These are phyloP conservation scores for Gryon sp. DNA, from an alignment of 1,140 invertebrate genomes.

Conservation along the genomic window DNA sequence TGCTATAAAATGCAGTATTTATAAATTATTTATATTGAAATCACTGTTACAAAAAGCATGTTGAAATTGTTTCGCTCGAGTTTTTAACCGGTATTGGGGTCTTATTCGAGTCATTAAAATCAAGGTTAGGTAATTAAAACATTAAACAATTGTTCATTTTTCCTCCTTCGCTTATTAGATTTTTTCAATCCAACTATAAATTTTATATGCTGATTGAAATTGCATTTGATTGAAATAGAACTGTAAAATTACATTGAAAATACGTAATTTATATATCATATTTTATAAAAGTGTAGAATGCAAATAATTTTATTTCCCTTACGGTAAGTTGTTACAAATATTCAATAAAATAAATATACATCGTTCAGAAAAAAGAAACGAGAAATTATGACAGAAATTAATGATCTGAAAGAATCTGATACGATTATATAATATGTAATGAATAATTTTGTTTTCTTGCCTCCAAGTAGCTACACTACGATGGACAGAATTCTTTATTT, in stretches of 20 bases:
- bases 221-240: too few species aligned
- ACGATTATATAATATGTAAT: constrained; percentile 25
- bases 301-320: too few species aligned
- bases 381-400: constrained; percentile 12
- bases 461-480: constrained; percentile 20
- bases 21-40: constrained; percentile 55
- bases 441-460: constrained; percentile 46
- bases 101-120: constrained; percentile 18
- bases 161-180: background rate
- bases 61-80: constrained; percentile 9
- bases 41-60: constrained; percentile 6
- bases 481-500: constrained; percentile 57
- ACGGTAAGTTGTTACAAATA: too few species aligned
- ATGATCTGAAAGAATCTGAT: constrained; percentile 20
- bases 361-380: background rate
- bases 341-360: too few species aligned
- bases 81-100: constrained; percentile 13
- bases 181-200: too few species aligned
- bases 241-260: too few species aligned
- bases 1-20: constrained; percentile 40
- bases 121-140: constrained; percentile 15
- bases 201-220: too few species aligned
- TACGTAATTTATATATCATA: too few species aligned
- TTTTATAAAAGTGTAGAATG: too few species aligned
- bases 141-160: too few species aligned